Base-by-base conservation (phyloP, 2,888 invertebrate species). In the Monochamus alternatus region DNA sequence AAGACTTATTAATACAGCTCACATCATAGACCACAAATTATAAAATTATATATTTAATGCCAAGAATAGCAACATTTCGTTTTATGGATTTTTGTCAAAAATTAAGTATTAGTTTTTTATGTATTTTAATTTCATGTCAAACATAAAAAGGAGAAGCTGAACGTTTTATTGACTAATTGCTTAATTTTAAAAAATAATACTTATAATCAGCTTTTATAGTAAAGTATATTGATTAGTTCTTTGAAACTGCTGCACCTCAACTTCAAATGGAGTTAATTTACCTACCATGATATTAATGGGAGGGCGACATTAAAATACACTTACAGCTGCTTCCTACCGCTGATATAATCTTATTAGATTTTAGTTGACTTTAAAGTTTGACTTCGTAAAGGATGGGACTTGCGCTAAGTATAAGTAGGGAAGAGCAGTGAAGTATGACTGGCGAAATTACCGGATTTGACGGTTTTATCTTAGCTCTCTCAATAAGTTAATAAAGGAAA, bases 321-420 rank as follows among this genome's bases (percentile, higher is more conserved):
- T 64, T 64, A 64, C 43, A 63, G 62, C 14, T 14, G 43, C 62
- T 8, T 14, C 14, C 62, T 43, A 63, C 62, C 14, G 32, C 62
- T 63, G 14, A 63, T 43, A 63, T 63, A 63, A 63, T 63, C 62
- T 63, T 43, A 63, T 63, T 63, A 63, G 62, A 14, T 43, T 63
- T 63, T 43, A 63, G 62, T 63, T 63, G 62, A 63, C 62, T 63
- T 63, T 63, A 43, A 63, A 63, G 62, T 63, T 63, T 63, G 62
- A 63, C 43, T 63, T 63, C n/a, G 43, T 63, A 43, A 63, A 63
- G 38, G n/a, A 32, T 32, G 31, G 32, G n/a, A 60, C 43, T 43
- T 14, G n/a, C 62, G 38, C 43, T 63, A 43, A 14, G 7, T 14
- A 38, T 7, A 12, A 62, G n/a, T 43, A 43, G 62, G 62, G 22